phyloP scores from a whole-genome alignment of 2,797 vertebrate genomes.

The Iguana delicatissima region DNA sequence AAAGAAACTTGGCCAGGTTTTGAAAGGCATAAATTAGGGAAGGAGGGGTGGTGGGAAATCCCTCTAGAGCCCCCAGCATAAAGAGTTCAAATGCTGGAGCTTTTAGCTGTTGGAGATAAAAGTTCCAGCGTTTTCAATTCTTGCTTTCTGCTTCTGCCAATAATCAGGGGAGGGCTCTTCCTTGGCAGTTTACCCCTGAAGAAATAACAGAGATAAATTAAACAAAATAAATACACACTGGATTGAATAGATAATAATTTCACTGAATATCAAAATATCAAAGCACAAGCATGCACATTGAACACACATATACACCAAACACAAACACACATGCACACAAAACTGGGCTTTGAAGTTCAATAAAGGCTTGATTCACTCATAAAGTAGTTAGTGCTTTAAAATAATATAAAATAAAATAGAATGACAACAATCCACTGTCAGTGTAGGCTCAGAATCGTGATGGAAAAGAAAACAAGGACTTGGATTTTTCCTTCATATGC shows the following conservation, averaged over 20 bases:
- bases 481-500: constrained; percentile 27
- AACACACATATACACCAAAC: not conserved
- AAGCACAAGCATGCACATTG: constrained; percentile 66
- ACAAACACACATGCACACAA: too few species aligned
- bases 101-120: constrained; percentile 77
- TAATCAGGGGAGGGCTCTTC: constrained; percentile 72
- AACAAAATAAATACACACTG: constrained; percentile 80
- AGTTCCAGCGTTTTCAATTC: constrained; percentile 73
- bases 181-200: constrained; percentile 70
- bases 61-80: constrained; percentile 36
- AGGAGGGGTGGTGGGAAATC: constrained; percentile 57
- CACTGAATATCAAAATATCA: constrained; percentile 83
- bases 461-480: constrained; percentile 67
- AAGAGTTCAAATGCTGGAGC: constrained; percentile 70
- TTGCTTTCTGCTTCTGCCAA: constrained; percentile 72
- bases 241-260: constrained; percentile 81
- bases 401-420: constrained; percentile 42
- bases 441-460: constrained; percentile 69
- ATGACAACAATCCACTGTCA: constrained; percentile 70
- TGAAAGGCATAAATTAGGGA: constrained; percentile 76
- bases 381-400: not conserved
- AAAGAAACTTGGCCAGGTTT: constrained; percentile 64
- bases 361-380: constrained; percentile 75
- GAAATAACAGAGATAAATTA: constrained; percentile 81
- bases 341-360: constrained; percentile 79